Conservation (phyloP, 2,797 vertebrate genomes). For the Chiroxiphia lanceolata region DNA sequence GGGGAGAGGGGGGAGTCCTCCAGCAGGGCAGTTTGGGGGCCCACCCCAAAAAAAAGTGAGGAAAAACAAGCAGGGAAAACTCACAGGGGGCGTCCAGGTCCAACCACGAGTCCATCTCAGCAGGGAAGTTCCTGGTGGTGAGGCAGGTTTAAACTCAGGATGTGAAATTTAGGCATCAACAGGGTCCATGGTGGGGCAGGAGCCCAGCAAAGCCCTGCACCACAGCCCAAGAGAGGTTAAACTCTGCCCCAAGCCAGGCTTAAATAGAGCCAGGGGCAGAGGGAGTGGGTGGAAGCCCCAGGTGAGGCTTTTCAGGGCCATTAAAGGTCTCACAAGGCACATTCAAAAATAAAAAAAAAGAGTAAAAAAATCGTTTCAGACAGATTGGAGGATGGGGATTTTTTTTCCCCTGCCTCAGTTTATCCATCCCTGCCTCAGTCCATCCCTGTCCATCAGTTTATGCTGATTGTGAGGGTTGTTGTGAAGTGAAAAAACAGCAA, state of each 20-base stretch:
- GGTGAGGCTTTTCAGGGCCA: neutral
- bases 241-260: neutral
- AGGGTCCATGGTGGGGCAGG: rapidly evolving
- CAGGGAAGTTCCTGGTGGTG: rapidly evolving
- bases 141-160: neutral
- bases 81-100: neutral
- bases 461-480: neutral
- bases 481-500: neutral
- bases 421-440: neutral
- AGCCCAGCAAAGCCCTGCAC: neutral
- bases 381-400: neutral
- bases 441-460: too few relatives aligned
- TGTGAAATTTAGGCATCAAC: rapidly evolving
- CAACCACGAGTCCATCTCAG: neutral
- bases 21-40: neutral
- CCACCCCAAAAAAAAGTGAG: neutral
- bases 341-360: neutral
- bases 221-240: rapidly evolving
- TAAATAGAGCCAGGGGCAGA: neutral
- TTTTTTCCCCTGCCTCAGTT: neutral
- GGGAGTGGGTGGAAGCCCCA: neutral
- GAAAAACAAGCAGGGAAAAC: neutral
- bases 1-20: neutral
- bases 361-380: neutral
- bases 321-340: neutral